A percentile compares a stretch with the other conserved stretches of the same genome.
phyloP scores from a whole-genome alignment of 2,113 vertebrate genomes.

The Neomonachus schauinslandi region DNA sequence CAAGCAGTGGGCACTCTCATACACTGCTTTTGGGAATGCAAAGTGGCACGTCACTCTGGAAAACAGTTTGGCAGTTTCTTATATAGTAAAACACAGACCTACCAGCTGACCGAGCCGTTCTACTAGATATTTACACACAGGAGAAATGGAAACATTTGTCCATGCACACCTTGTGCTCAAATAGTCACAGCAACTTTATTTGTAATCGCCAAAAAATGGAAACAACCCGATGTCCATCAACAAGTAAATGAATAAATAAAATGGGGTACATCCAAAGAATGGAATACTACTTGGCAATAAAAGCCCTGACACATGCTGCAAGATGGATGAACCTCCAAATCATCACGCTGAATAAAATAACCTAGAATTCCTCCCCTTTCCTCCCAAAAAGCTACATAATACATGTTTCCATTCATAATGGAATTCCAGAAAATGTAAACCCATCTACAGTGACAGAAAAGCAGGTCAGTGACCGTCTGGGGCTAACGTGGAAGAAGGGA shows the following conservation, averaged over 20 bases:
- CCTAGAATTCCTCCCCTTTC: neutral
- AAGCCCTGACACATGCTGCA: neutral
- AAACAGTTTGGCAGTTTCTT: neutral
- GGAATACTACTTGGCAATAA: neutral
- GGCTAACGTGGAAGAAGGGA: neutral
- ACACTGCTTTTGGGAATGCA: neutral
- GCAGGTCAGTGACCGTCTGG: neutral
- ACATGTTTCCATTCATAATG: neutral
- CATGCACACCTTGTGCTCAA: neutral
- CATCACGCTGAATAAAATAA: neutral
- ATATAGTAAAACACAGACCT: neutral
- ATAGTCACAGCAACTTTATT: neutral
- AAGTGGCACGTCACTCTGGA: neutral
- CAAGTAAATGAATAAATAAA: neutral
- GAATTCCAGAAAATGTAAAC: slow-evolving; percentile 7
- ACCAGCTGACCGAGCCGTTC: neutral
- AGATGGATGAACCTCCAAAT: neutral
- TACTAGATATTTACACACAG: neutral
- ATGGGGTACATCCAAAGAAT: neutral
- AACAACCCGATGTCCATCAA: neutral
- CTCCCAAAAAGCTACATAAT: neutral
- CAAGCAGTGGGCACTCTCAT: neutral
- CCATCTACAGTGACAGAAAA: slow-evolving; percentile 25
- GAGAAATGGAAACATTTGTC: slow-evolving; percentile 42
- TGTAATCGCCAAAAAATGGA: neutral